Base-by-base conservation (phyloP, 2,888 invertebrate species). In the Encarsia formosa region DNA sequence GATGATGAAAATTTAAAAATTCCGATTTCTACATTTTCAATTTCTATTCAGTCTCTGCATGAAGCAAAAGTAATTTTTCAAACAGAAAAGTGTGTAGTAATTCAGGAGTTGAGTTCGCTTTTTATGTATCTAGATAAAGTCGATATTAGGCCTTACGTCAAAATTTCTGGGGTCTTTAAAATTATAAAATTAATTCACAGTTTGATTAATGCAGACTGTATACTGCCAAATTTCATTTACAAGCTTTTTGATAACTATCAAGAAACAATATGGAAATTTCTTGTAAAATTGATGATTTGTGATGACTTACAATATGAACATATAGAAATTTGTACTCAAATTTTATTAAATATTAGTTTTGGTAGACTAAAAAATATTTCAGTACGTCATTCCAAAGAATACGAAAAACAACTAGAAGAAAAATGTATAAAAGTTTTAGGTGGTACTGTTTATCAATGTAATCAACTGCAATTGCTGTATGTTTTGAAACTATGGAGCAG, bases 121-220 rank as follows among this genome's bases (percentile, higher is more conserved):
- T 41, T 70, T 5, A 41, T 48, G 8, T 56, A 24, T n/a, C 57
- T 68, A 13, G 58, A 57, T 32, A 56, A 47, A 19, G 53, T 64
- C 18, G 61, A 64, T 42, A 16, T 48, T 5, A 66, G 72, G 56
- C 66, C 65, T 4, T 73, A 71, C 40, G 64, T 62, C 5, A 52
- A 65, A 55, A 32, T 54, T 32, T 29, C 37, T 19, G 51, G 50
- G 2, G 56, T 49, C 8, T 47, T 62, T 20, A 58, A 56, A 54
- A 49, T 57, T 8, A 51, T 66, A 23, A 60, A 62, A 49, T 56
- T 70, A 20, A 47, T 66, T 18, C 58, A 60, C n/a, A 23, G 59
- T 54, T 54, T 65, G 13, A 35, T 65, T 20, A 22, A 47, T 43
- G 34, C 37, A 18, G 8, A 49, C 22, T 23, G 19, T 19, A 8